Evolutionary conservation across 2,113 vertebrate genomes (phyloP), one percentile per base, ranked within the genome.

Genomic region (Oncorhynchus mykiss): DNA sequence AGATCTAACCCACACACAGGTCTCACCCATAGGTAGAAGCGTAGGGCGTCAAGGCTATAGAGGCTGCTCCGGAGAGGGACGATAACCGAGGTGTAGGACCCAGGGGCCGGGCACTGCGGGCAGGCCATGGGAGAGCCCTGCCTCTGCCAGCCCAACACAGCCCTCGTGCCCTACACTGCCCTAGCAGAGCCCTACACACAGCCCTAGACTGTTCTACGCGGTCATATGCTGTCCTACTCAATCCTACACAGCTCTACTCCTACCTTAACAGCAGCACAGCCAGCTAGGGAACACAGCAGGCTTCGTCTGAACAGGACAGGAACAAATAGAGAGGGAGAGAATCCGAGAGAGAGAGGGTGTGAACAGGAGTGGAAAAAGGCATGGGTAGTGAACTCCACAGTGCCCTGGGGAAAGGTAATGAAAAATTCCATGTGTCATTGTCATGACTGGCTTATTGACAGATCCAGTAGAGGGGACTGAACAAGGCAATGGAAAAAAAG

Each of bases 1-100:
- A 34, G 8, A 45, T 45, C 39, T 45, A 3, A 45, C 39, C 9
- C 9, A 20, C 64, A 72, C 70, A 48, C 54, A 5, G 2, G 60
- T 71, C 79, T 75, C 49, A 94, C 93, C 93, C 90, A 92, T 75
- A 92, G 83, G 81, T 91, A 93, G 90, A 92, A 92, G 74, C 84
- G 91, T 24, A 93, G 89, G 0, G 89, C 91, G 20, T 94, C 91
- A 83, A 84, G 84, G 75, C 90, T 91, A 85, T 78, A 77, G 39
- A 92, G 83, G 86, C 85, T 90, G 78, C 77, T 94, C 88, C 77
- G 90, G 18, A 93, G 87, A 1, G 93, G 93, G 57, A 93, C 78
- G 78, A 93, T 87, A 11, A 92, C 88, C 78, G 93, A 88, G 0
- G 89, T 91, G 87, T 94, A 94, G 80, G 91, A 91, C 72, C 57